Base-by-base conservation (phyloP, 2,797 vertebrate genomes). In the Enteromius afrohamiltoni region DNA sequence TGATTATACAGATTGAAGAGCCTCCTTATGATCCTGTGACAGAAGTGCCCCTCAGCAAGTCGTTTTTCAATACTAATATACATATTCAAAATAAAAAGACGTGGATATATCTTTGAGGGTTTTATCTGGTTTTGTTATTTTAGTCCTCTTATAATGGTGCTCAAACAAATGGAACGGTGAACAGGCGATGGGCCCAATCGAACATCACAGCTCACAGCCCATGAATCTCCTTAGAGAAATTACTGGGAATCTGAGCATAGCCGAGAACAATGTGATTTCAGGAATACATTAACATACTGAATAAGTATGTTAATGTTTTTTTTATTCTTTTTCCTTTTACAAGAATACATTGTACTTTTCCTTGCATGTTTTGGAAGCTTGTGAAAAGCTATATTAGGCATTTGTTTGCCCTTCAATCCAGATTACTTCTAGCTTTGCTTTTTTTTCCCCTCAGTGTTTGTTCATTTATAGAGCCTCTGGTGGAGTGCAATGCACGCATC, bases 201-300 rank as follows among this genome's bases (percentile, higher is more conserved):
- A 83, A 83, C 81, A 76, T 53, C 73, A 75, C 34, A 9, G 62
- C 71, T 83, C 62, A 76, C 73, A 83, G 76, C 26, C 81, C 62
- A 64, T 60, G 81, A 83, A 58, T 49, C 81, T 76, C 81, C 81
- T 82, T 58, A 58, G 81, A 83, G 81, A 83, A 83, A 83, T 83
- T 83, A 83, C 64, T 23, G 74, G 14, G 73, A 83, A n/a, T 77
- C 81, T 77, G 64, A 77, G 73, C 71, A 58, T 77, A 78, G 51
- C 65, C 6, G n/a, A 78, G 40, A 83, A 83, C 75, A 77, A 60
- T 83, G 65, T 51, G 75, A 83, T 62, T 83, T 77, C 75, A 71
- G 75, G 75, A 78, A 83, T 70, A 83, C 65, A 78, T 83, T 83
- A 71, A 40, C 75, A 83, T 83, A 70, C 37, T 71, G 67, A 83